Base-by-base conservation (phyloP, 2,113 vertebrate genomes). In the Aepyceros melampus region DNA sequence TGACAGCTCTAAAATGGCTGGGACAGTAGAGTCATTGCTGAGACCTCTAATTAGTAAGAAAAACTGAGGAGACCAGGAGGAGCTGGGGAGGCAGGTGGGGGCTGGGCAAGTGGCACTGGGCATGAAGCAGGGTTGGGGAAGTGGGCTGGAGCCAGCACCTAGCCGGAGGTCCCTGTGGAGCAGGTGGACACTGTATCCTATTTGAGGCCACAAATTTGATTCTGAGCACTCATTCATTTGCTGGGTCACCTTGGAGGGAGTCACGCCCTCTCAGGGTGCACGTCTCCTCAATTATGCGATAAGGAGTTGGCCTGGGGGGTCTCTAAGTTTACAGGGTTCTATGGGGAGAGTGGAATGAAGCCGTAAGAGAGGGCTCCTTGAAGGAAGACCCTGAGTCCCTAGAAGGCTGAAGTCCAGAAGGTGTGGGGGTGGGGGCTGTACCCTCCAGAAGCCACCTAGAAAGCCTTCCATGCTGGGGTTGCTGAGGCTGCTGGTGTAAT, bases 1-100 rank as follows among this genome's bases (percentile, higher is more conserved):
- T 94, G 95, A 94, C 12, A 64, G 97, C 95, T 98, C 93, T 98
- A 95, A 98, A 98, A 98, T 93, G 97, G 78, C 94, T 92, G 91
- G 97, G 98, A 97, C 94, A 97, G 93, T n/a, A 19, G 49, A 95
- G 96, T 97, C 98, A 97, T 94, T 96, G 97, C 71, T 53, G 83
- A 97, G 83, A 62, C 88, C 97, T 98, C 96, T 97, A 93, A 98
- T 98, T 98, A 98, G 95, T 93, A 98, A 98, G 97, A 95, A 97
- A 97, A 97, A 97, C 25, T 0, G 87, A 97, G 92, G 84, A 96
- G 93, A 92, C 49, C 40, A 88, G 91, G 94, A 88, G 91, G 94
- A 97, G 56, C 58, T 6, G 7, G 58, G 60, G 40, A 93, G 93
- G 84, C 1, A 1, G 19, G 55, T 55, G 91, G 97, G 84, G 33